phyloP scores from a whole-genome alignment of 2,888 invertebrate genomes.

The Graphium colonna region DNA sequence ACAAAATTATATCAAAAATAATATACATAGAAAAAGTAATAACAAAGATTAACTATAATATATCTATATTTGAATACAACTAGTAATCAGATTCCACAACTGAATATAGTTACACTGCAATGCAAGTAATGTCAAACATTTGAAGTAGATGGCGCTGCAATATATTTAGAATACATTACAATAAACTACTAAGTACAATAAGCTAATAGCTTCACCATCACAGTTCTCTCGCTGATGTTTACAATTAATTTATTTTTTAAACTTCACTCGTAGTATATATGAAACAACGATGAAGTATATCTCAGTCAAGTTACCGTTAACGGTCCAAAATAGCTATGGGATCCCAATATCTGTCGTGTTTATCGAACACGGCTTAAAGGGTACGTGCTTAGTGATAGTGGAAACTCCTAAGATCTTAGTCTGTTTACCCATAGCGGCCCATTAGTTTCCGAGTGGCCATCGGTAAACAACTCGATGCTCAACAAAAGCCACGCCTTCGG shows the following conservation, averaged over 20 bases:
- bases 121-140: not conserved
- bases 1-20: not conserved
- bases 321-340: not conserved
- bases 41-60: too few relatives aligned
- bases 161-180: too few relatives aligned
- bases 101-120: not conserved
- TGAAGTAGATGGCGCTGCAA: conserved; percentile 11
- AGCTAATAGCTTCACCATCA: too few relatives aligned
- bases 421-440: conserved; percentile 10
- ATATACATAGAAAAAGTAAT: too few relatives aligned
- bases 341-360: not conserved
- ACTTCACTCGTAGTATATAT: not conserved
- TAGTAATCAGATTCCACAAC: not conserved
- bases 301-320: not conserved
- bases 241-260: too few relatives aligned
- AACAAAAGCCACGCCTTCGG: conserved; percentile 5
- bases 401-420: not conserved
- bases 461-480: conserved; percentile 8
- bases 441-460: conserved; percentile 11
- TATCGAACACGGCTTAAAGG: not conserved
- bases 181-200: too few relatives aligned
- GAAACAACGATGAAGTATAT: not conserved
- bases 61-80: not conserved
- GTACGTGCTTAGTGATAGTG: not conserved
- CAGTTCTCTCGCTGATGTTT: too few relatives aligned